A percentile compares a stretch with the other conserved stretches of the same genome.
Conservation (phyloP, 2,888 invertebrate species). For the Diplolepis rosae region DNA sequence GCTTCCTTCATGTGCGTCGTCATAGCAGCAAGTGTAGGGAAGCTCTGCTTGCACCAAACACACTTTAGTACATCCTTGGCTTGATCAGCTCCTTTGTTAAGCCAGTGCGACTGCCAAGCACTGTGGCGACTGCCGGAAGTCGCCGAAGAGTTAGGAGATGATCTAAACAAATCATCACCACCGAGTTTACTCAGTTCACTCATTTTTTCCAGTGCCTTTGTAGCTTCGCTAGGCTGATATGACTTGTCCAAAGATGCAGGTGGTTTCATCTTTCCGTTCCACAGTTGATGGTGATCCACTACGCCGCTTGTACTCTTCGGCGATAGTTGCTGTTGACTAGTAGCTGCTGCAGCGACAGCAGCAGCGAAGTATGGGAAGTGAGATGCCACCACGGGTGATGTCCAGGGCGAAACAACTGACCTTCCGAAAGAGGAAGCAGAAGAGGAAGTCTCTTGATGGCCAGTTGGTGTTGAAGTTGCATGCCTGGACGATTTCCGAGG, state of each 20-base stretch:
- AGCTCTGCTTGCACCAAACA: constrained; percentile 98
- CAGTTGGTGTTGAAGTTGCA: constrained; percentile 50
- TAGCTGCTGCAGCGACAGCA: constrained; percentile 84
- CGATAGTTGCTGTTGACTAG: constrained; percentile 78
- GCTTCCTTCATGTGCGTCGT: constrained; percentile 99
- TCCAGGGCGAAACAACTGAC: constrained; percentile 84
- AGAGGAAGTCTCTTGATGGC: constrained; percentile 61
- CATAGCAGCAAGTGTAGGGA: constrained; percentile 93
- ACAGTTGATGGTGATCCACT: constrained; percentile 74
- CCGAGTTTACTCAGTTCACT: constrained; percentile 90
- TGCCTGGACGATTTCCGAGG: constrained; percentile 80
- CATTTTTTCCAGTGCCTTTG: constrained; percentile 93
- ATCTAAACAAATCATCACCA: constrained; percentile 84
- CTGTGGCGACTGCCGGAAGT: constrained; percentile 84
- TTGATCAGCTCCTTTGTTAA: constrained; percentile 95
- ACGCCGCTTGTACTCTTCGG: constrained; percentile 79
- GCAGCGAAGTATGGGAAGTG: constrained; percentile 88
- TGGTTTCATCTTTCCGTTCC: constrained; percentile 89
- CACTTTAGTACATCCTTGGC: constrained; percentile 97
- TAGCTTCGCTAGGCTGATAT: constrained; percentile 83
- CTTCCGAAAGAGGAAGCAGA: constrained; percentile 78
- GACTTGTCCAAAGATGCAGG: constrained; percentile 75
- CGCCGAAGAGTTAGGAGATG: constrained; percentile 77
- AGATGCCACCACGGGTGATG: constrained; percentile 83
- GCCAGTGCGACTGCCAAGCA: constrained; percentile 98